Percentiles rank a stretch among this genome's conserved stretches.
These are phyloP conservation scores for Pipra filicauda DNA, from an alignment of 2,113 vertebrate species.

Conservation along the genomic window DNA sequence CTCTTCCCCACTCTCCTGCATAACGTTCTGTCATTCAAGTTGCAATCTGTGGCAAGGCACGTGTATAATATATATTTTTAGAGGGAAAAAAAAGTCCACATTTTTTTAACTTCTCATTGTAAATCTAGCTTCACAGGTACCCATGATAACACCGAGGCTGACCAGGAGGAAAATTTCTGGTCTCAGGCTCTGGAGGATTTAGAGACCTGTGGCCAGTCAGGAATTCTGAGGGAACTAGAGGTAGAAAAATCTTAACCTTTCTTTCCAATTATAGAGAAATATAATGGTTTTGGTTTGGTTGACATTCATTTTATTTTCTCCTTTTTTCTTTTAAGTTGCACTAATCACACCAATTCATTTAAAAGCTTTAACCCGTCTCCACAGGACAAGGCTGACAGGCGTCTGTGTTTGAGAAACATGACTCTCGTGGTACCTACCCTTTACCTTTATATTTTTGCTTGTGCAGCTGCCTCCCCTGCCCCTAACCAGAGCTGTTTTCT, in stretches of 20 bases:
- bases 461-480: slow-evolving; percentile 72
- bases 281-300: slow-evolving; percentile 56
- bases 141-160: slow-evolving; percentile 86
- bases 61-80: background rate
- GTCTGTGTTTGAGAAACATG: slow-evolving; percentile 90
- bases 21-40: background rate
- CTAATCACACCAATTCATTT: slow-evolving; percentile 76
- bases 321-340: slow-evolving; percentile 70
- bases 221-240: slow-evolving; percentile 97
- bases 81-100: background rate
- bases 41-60: slow-evolving; percentile 33
- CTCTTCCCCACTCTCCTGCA: slow-evolving; percentile 5
- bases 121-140: slow-evolving; percentile 84
- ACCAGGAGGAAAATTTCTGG: slow-evolving; percentile 99
- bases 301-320: slow-evolving; percentile 66
- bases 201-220: slow-evolving; percentile 97
- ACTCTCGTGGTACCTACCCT: slow-evolving; percentile 88
- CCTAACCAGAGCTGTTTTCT: slow-evolving; percentile 72
- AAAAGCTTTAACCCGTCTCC: slow-evolving; percentile 86
- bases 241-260: slow-evolving; percentile 76
- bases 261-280: slow-evolving; percentile 54
- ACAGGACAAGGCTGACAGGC: slow-evolving; percentile 89
- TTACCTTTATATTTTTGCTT: slow-evolving; percentile 81
- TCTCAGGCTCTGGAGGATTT: slow-evolving; percentile 97
- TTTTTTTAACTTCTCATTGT: slow-evolving; percentile 54